Evolutionary conservation across 2,888 invertebrate species (phyloP).

Genomic region (Julus scandinavius): DNA sequence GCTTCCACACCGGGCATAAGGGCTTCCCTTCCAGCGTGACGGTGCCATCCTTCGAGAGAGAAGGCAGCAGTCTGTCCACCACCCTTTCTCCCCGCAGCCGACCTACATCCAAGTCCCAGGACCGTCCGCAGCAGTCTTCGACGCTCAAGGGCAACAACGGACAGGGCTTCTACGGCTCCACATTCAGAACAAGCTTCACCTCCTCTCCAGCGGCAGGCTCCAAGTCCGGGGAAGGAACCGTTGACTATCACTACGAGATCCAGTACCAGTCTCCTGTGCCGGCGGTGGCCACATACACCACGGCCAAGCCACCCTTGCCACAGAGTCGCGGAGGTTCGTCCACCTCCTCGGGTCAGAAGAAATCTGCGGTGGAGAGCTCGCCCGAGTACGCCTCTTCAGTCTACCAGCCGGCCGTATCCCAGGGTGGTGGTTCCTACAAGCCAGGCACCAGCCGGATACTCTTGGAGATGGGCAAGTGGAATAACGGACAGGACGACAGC

Average conservation of each 20-base stretch:
- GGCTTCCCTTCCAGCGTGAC: conserved; percentile 53
- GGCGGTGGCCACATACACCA: neutral
- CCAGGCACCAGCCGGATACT: conserved; percentile 52
- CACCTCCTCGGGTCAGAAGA: neutral
- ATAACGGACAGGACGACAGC: neutral
- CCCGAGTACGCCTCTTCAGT: neutral
- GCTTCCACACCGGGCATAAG: conserved; percentile 53
- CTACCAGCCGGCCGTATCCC: conserved; percentile 19
- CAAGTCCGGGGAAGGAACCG: neutral
- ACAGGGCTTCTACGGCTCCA: neutral
- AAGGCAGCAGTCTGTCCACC: too few species aligned
- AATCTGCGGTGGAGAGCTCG: neutral
- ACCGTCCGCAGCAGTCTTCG: too few species aligned
- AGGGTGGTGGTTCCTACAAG: conserved; percentile 47
- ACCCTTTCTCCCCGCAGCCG: neutral
- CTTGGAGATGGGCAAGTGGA: conserved; percentile 53
- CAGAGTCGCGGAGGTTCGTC: neutral
- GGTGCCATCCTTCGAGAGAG: neutral
- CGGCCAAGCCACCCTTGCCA: neutral
- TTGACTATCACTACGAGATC: conserved; percentile 48
- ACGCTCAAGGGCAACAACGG: neutral
- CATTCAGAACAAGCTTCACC: neutral
- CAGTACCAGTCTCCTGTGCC: conserved; percentile 37
- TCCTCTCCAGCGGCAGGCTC: neutral
- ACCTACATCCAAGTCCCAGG: neutral